A percentile compares a stretch with the other conserved stretches of the same genome.
Evolutionary conservation across 2,113 vertebrate genomes (phyloP).

Genomic region (Egretta garzetta): DNA sequence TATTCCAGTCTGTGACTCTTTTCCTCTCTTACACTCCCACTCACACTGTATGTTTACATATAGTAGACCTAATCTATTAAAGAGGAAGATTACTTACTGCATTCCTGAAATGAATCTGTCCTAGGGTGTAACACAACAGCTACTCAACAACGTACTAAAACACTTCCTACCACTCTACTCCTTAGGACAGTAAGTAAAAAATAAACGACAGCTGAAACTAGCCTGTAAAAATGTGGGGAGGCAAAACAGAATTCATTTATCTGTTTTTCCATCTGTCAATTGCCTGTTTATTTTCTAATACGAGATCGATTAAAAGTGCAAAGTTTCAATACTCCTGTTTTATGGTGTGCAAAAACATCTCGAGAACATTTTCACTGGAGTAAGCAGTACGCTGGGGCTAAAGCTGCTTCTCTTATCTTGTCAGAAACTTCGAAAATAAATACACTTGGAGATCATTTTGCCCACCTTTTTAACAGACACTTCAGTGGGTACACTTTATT

Average conservation of each 20-base stretch:
- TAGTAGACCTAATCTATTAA: not conserved
- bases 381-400: not conserved
- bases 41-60: not conserved
- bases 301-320: accelerated
- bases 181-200: not conserved
- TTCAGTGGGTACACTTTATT: not conserved
- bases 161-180: not conserved
- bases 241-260: not conserved
- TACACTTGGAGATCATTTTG: accelerated
- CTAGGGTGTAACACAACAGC: not conserved
- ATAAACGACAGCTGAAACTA: not conserved
- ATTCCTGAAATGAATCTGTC: not conserved
- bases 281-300: not conserved
- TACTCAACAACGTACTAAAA: not conserved
- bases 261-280: not conserved
- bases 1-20: not conserved
- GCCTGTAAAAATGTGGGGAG: not conserved
- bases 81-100: not conserved
- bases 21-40: not conserved
- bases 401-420: not conserved
- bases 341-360: accelerated
- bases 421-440: not conserved
- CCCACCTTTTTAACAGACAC: not conserved
- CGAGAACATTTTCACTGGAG: not conserved
- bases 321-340: not conserved